Evolutionary conservation across 2,888 invertebrate genomes (phyloP).

Genomic region (Drosophila paracracens): DNA sequence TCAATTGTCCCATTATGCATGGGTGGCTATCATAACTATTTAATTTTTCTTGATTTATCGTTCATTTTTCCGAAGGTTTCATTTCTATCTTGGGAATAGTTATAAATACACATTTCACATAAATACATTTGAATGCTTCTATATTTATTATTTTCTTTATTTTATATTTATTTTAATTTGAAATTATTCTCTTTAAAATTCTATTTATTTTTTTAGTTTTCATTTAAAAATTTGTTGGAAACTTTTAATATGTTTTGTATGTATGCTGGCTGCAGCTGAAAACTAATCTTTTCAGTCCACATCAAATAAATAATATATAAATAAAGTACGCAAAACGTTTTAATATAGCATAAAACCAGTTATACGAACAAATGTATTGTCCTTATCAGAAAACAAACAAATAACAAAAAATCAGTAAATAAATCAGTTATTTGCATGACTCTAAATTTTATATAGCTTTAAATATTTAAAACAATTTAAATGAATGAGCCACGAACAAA

Average conservation of each 20-base stretch:
- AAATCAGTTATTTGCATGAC: background rate
- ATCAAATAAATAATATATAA: background rate
- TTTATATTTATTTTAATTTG: background rate
- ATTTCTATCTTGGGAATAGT: background rate
- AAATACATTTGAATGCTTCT: background rate
- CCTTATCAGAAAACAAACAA: background rate
- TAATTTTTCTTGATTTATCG: background rate
- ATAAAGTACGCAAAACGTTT: background rate
- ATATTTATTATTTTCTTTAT: background rate
- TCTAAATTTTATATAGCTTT: background rate
- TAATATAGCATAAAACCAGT: background rate
- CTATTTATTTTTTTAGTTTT: background rate
- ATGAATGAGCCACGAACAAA: slow-evolving; percentile 28
- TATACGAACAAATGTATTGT: background rate
- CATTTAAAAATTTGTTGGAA: background rate
- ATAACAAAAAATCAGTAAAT: background rate
- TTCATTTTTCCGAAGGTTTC: background rate
- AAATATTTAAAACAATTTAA: slow-evolving; percentile 34
- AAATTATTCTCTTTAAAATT: background rate
- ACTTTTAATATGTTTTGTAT: background rate
- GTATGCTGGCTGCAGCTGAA: background rate
- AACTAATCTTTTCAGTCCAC: background rate
- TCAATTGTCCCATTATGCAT: background rate
- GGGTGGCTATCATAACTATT: background rate
- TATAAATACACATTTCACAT: background rate